phyloP scores from a whole-genome alignment of 2,113 vertebrate species.

The Platichthys flesus region DNA sequence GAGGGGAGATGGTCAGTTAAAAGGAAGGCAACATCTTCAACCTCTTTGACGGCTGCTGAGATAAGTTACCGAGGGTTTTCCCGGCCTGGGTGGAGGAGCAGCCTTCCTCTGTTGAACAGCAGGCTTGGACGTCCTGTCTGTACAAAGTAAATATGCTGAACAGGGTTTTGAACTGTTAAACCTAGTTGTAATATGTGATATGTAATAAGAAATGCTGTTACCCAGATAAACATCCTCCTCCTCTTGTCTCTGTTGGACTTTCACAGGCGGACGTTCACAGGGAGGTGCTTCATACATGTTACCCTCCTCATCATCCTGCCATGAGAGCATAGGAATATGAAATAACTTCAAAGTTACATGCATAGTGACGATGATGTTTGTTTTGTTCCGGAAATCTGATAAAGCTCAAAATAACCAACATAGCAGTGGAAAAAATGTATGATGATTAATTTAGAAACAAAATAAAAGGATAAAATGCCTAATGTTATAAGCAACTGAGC shows the following conservation, averaged over 20 bases:
- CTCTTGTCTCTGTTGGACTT: slow-evolving; percentile 62
- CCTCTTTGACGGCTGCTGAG: neutral
- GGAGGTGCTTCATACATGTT: slow-evolving; percentile 83
- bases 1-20: neutral
- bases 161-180: neutral
- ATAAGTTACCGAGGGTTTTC: slow-evolving; percentile 60
- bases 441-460: no score
- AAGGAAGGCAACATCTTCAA: neutral
- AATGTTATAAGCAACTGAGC: no score
- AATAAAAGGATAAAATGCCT: no score
- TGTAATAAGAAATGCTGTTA: slow-evolving; percentile 34
- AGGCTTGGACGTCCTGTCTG: slow-evolving; percentile 63
- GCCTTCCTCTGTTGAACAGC: slow-evolving; percentile 60
- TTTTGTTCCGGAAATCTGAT: no score
- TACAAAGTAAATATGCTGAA: neutral
- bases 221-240: slow-evolving; percentile 82
- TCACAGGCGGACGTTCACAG: slow-evolving; percentile 70
- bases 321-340: slow-evolving; percentile 6
- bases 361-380: no score
- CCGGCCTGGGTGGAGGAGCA: slow-evolving; percentile 63
- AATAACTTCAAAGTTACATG: neutral
- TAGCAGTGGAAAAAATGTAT: no score
- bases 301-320: slow-evolving; percentile 76
- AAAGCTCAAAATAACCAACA: no score
- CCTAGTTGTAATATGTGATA: neutral